Evolutionary conservation across 37 sponge, comb jelly and placozoan genomes (phyloP).

Genomic region (Oscarella lobularis): DNA sequence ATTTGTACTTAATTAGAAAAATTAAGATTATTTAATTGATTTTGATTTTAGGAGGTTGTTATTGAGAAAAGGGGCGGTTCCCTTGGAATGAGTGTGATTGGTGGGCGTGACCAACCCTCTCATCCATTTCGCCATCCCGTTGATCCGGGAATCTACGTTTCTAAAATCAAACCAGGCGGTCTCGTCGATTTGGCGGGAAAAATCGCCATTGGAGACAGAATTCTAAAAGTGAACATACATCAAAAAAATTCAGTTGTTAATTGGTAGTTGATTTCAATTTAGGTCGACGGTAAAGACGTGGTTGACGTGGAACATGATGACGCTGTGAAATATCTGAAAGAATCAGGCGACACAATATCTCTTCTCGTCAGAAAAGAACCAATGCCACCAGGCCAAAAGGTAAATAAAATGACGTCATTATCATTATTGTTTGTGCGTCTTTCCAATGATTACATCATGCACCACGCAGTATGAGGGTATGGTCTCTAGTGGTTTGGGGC

Average conservation of each 20-base stretch:
- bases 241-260: neutral
- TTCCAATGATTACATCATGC: neutral
- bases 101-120: slow-evolving; percentile 53
- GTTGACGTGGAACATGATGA: neutral
- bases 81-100: slow-evolving; percentile 79
- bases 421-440: too few species aligned
- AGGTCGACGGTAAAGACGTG: neutral
- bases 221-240: neutral
- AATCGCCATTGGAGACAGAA: neutral
- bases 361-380: neutral
- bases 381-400: neutral
- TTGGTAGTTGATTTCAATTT: neutral
- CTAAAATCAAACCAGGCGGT: slow-evolving; percentile 39
- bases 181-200: neutral
- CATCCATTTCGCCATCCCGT: slow-evolving; percentile 48
- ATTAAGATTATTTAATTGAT: neutral
- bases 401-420: neutral
- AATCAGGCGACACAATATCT: neutral
- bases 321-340: neutral
- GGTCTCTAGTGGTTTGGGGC: neutral
- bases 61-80: slow-evolving; percentile 40
- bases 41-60: slow-evolving; percentile 31
- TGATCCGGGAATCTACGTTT: slow-evolving; percentile 65
- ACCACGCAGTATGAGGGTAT: neutral
- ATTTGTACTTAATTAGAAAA: too few species aligned